Conservation (phyloP, 2,113 vertebrate genomes). For the Fukomys damarensis region DNA sequence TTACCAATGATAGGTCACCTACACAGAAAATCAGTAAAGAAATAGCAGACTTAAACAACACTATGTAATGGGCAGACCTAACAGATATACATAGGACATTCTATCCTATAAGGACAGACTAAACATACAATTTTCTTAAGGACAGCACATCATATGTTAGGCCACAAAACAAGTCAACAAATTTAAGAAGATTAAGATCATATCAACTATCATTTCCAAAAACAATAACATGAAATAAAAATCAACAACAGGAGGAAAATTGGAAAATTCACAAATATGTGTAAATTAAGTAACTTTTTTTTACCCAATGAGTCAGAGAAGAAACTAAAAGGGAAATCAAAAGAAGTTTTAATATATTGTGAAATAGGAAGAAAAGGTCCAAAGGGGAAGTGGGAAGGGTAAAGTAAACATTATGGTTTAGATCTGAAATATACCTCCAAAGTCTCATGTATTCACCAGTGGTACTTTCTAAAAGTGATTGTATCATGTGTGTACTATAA, state of each 20-base stretch:
- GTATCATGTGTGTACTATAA: too few species aligned
- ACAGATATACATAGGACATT: neutral
- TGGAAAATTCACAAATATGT: neutral
- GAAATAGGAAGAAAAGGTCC: too few species aligned
- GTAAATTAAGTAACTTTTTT: neutral
- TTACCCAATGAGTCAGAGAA: neutral
- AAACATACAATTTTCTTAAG: neutral
- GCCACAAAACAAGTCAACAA: neutral
- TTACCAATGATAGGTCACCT: neutral
- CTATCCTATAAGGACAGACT: neutral
- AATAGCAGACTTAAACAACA: neutral
- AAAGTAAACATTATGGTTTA: too few species aligned
- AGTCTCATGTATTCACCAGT: too few species aligned
- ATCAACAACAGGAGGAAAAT: neutral
- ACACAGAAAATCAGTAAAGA: neutral
- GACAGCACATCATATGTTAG: neutral
- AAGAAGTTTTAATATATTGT: neutral
- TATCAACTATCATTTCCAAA: neutral
- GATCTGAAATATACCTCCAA: too few species aligned
- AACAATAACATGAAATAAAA: neutral
- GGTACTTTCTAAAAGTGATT: too few species aligned
- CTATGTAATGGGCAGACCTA: neutral
- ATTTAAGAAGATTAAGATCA: neutral
- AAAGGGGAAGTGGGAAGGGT: too few species aligned
- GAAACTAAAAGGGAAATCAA: neutral